These are phyloP conservation scores for Anticlea derivata DNA, from an alignment of 2,888 invertebrate species.

Conservation along the genomic window DNA sequence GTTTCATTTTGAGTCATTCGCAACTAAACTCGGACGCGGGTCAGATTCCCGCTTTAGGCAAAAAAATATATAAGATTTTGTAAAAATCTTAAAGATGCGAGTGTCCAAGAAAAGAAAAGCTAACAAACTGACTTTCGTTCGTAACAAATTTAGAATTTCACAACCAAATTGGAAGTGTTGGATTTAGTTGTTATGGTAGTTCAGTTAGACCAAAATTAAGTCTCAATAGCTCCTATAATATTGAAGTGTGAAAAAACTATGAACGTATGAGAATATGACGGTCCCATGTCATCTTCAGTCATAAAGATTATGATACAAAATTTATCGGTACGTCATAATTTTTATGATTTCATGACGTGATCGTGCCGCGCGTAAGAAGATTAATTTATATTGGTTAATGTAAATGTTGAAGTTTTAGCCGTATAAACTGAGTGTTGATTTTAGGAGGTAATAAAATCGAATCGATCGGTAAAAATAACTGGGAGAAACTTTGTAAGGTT, in stretches of 20 bases:
- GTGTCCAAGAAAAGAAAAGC: too few relatives aligned
- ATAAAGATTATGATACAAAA: conserved; percentile 32
- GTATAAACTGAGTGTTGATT: conserved; percentile 27
- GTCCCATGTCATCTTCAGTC: conserved; percentile 29
- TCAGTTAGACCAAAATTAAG: not conserved
- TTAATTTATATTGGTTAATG: conserved; percentile 27
- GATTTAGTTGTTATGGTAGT: too few relatives aligned
- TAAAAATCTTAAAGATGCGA: too few relatives aligned
- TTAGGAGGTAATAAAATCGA: conserved; percentile 23
- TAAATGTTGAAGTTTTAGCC: conserved; percentile 16
- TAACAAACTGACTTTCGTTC: too few relatives aligned
- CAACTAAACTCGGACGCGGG: too few relatives aligned
- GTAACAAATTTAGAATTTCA: not conserved
- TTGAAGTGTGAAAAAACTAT: conserved; percentile 17
- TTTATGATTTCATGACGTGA: conserved; percentile 35
- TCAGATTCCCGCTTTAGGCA: too few relatives aligned
- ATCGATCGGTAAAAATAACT: conserved; percentile 5
- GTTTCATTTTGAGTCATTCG: too few relatives aligned
- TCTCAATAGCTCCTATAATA: conserved; percentile 10
- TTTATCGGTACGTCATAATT: conserved; percentile 29
- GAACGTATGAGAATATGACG: conserved; percentile 17
- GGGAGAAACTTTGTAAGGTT: not conserved
- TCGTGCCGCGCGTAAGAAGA: conserved; percentile 28
- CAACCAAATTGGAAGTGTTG: not conserved
- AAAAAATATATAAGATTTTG: too few relatives aligned